Evolutionary conservation across 2,113 vertebrate genomes (phyloP).

Genomic region (Vidua macroura): DNA sequence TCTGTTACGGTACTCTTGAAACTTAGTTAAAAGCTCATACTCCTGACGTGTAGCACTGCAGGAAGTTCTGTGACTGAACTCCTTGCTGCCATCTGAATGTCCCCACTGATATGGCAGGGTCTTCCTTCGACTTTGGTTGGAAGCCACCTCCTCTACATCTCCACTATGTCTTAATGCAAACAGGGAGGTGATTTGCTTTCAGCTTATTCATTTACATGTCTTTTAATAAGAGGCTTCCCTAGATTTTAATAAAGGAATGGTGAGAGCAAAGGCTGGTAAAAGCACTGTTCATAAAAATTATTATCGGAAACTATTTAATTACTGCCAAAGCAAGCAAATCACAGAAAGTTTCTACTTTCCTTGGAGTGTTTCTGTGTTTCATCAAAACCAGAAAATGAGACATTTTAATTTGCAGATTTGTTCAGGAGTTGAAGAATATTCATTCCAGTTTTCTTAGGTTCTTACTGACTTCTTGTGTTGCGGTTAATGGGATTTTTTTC

Average conservation of each 20-base stretch:
- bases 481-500: background rate
- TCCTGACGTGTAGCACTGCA: fast-evolving
- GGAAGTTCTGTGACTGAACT: background rate
- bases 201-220: background rate
- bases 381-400: conserved; percentile 52
- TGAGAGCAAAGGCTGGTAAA: background rate
- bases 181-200: background rate
- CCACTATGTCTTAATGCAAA: background rate
- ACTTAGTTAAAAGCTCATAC: background rate
- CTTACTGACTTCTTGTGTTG: background rate
- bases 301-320: background rate
- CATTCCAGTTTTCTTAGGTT: conserved; percentile 16
- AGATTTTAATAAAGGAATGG: conserved; percentile 1
- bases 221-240: background rate
- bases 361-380: conserved; percentile 24
- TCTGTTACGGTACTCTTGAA: background rate
- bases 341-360: background rate
- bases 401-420: conserved; percentile 35
- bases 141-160: background rate
- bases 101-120: background rate
- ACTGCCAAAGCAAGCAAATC: conserved; percentile 28
- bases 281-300: background rate
- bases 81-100: background rate
- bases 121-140: background rate
- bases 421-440: background rate